Evolutionary conservation across 2,888 invertebrate genomes (phyloP).

Genomic region (Heteromyza rotundicornis): DNA sequence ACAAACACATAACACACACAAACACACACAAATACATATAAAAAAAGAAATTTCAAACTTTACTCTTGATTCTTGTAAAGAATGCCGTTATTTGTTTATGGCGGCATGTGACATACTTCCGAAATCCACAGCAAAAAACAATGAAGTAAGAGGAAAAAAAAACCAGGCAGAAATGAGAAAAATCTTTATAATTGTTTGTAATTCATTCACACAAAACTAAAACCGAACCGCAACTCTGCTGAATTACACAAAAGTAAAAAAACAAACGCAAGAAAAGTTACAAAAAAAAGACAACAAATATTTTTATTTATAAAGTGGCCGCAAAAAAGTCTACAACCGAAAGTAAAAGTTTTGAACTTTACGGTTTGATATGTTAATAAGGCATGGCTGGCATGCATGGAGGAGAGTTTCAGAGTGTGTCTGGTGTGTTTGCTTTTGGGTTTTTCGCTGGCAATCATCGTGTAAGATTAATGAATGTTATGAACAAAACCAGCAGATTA

Average conservation of each 20-base stretch:
- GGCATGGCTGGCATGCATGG: neutral
- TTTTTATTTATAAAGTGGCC: neutral
- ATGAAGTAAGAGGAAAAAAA: neutral
- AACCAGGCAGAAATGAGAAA: neutral
- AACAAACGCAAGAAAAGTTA: too few relatives aligned
- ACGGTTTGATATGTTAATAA: neutral
- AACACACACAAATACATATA: too few relatives aligned
- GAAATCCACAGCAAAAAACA: neutral
- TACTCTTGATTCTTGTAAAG: too few relatives aligned
- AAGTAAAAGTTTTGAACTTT: neutral
- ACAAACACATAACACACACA: too few relatives aligned
- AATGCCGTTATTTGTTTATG: too few relatives aligned
- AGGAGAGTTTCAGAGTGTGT: neutral
- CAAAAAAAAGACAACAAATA: neutral
- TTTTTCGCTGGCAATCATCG: neutral
- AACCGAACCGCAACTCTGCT: neutral
- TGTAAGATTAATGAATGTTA: neutral
- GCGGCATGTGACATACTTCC: conserved; percentile 9
- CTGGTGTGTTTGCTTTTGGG: neutral
- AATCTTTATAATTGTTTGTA: conserved; percentile 3
- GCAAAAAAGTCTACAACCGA: neutral
- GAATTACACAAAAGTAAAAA: too few relatives aligned
- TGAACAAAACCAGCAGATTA: too few relatives aligned
- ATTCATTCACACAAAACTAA: neutral
- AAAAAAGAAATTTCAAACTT: too few relatives aligned